Base-by-base conservation (phyloP, 2,797 vertebrate genomes). In the Intellagama lesueurii region DNA sequence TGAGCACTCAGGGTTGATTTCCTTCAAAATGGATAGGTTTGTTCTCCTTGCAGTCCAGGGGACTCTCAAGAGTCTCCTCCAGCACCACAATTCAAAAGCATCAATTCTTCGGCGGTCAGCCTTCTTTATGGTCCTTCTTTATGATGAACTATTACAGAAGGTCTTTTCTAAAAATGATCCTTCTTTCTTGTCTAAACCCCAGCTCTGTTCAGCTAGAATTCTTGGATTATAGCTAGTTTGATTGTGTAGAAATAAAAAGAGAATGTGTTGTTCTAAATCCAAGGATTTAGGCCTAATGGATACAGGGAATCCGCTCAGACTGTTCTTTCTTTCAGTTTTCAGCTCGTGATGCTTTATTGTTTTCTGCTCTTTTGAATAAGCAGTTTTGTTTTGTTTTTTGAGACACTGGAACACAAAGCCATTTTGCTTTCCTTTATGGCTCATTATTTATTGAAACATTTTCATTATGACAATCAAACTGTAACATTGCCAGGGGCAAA, bases 391-490 rank as follows among this genome's bases (percentile, higher is more conserved):
- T 11, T 28, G 24, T 72, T 32, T 19, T 9, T 30, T n/a, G 2
- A 56, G 32, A 83, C 56, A 76, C 30, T 4, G 30, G 72, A 68
- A 77, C 60, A 17, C 78, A 56, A 88, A 77, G 12, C 26, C 72
- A 86, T 69, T 69, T 82, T 28, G 4, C 28, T 82, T 86, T 60
- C 60, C 56, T 86, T 47, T 44, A 82, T 69, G 89, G 47, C 79
- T 83, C 84, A 82, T 89, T 81, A 69, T 90, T 90, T 77, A 90
- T 32, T 56, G 89, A 83, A 90, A 82, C 79, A 19, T n/a, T 87
- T 87, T 82, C 80, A 85, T 89, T 73, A 85, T 47, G 64, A 77
- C 84, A 89, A 89, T 81, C 73, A 81, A 78, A 2, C 24, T 4
- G 2, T 0, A 44, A 85, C 16, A 56, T 70, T 22, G 64, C 83